Evolutionary conservation across 2,113 vertebrate species (phyloP), one percentile per base, ranked within the genome.

Genomic region (Otolemur garnettii): DNA sequence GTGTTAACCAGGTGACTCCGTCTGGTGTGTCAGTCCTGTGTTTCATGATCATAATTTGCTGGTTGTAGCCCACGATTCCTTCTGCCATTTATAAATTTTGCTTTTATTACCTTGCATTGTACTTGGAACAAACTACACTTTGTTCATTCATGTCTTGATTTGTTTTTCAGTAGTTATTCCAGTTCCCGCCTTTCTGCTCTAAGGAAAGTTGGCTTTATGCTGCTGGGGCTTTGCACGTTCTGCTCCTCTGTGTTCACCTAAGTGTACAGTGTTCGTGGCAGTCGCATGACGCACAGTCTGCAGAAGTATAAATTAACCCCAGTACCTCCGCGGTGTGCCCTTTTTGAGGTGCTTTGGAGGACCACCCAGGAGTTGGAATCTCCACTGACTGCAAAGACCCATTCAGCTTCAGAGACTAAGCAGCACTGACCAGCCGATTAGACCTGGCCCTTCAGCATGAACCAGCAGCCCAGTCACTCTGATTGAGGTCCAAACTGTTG

Each of bases 361-460:
- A 94, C 95, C 96, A 97, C 97, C 97, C 96, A 96, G 94, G 89
- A 86, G 74, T 72, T n/a, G 75, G 81, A 81, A 96, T 97, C 95
- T 93, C 79, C 14, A 33, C 72, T 79, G 68, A 96, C 66, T 88
- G 95, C 81, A 69, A 78, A 93, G 77, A 82, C 62, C 62, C 68
- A 45, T 79, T 97, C 81, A 85, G n/a, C 13, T 88, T 82, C 38
- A 95, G 80, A 83, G 84, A 81, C 77, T 38, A 28, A 84, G 66
- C 62, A 82, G 80, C 57, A 79, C 68, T 57, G 66, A 94, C 85
- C 84, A 57, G 74, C 83, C 85, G 85, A 62, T 96, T 75, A 68
- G 57, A 79, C 93, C 74, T 95, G 85, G 30, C 85, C 80, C 71
- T 68, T 80, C 13, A 24, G 81, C 72, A 38, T 50, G 90, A 83